Conservation (phyloP, 1,140 invertebrate species). For the Hylyphantes graminicola region DNA sequence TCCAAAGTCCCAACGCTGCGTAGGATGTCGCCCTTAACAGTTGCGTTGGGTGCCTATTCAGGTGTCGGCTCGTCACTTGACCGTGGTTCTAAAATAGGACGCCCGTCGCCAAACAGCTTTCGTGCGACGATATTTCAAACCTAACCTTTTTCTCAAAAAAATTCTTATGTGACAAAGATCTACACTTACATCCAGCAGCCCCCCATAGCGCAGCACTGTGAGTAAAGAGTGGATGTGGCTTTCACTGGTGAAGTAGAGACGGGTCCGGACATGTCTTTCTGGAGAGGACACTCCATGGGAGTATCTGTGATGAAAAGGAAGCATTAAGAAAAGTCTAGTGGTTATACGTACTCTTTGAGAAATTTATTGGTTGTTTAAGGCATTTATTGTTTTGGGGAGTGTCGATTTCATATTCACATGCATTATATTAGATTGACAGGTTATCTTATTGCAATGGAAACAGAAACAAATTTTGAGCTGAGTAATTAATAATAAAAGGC, state of each 20-base stretch:
- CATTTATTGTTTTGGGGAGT: not conserved
- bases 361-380: not conserved
- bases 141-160: too few relatives aligned
- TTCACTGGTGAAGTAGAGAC: constrained; percentile 99
- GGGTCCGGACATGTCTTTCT: constrained; percentile 89
- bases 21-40: too few relatives aligned
- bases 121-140: too few relatives aligned
- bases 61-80: too few relatives aligned
- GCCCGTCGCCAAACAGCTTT: too few relatives aligned
- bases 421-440: too few relatives aligned
- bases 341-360: not conserved
- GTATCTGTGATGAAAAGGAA: constrained; percentile 74
- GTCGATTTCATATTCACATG: too few relatives aligned
- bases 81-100: too few relatives aligned
- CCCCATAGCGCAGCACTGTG: constrained; percentile 94
- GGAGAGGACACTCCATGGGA: constrained; percentile 98
- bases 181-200: constrained; percentile 83
- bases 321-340: not conserved
- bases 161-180: not conserved
- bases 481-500: not conserved
- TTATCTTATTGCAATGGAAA: too few relatives aligned
- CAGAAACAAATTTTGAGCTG: too few relatives aligned
- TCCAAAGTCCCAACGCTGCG: too few relatives aligned
- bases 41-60: too few relatives aligned
- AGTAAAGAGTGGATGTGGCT: constrained; percentile 98